Evolutionary conservation across 1,140 invertebrate genomes (phyloP).

Genomic region (Polypedilum pembai): DNA sequence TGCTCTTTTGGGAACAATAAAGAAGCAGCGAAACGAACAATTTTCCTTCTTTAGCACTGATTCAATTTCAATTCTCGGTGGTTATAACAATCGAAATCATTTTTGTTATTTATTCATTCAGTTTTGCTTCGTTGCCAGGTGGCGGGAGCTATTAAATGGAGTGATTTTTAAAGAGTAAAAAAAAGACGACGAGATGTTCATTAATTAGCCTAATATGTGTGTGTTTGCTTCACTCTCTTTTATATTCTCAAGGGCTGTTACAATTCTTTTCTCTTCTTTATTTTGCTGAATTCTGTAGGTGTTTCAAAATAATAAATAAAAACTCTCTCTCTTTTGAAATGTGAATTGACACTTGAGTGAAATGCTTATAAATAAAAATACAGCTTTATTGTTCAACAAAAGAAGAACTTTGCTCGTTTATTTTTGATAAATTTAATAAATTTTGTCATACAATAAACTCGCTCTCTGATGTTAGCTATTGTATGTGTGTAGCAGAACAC

Average conservation of each 20-base stretch:
- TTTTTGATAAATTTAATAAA: slow-evolving; percentile 20
- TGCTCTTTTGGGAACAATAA: slow-evolving; percentile 16
- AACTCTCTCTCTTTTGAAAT: not conserved
- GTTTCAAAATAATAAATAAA: not conserved
- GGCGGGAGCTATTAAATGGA: slow-evolving; percentile 14
- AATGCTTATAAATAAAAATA: not conserved
- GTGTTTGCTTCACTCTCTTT: not conserved
- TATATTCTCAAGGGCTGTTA: not conserved
- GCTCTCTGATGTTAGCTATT: not conserved
- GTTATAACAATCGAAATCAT: slow-evolving; percentile 17
- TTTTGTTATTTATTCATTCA: not conserved
- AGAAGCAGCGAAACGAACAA: not conserved
- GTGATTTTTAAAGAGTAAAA: not conserved
- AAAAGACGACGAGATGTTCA: not conserved
- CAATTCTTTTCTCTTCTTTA: not conserved
- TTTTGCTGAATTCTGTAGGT: not conserved
- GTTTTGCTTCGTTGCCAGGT: slow-evolving; percentile 11
- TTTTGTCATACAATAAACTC: slow-evolving; percentile 13
- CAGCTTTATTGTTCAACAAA: not conserved
- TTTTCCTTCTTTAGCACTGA: slow-evolving; percentile 1
- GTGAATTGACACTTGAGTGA: slow-evolving; percentile 17
- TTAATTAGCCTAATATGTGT: slow-evolving; percentile 20
- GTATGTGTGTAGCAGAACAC: not conserved
- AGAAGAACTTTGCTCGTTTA: not conserved
- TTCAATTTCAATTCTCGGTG: slow-evolving; percentile 8